These are phyloP conservation scores for Brachyalestes nurse DNA, from an alignment of 2,797 vertebrate genomes.

Conservation along the genomic window DNA sequence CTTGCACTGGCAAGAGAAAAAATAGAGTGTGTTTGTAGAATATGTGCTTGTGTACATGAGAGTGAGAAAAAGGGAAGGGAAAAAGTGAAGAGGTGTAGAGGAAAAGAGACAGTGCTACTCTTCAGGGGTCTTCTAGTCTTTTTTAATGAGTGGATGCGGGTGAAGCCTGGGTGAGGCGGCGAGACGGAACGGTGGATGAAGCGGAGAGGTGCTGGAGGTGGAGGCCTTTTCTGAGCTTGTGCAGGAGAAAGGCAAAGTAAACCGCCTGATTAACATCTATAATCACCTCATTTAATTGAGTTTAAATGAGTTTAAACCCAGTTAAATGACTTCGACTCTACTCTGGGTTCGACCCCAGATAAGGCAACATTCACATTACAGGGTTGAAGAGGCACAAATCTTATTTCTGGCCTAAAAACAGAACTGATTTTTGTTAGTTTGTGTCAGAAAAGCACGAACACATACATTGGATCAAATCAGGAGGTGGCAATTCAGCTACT, in stretches of 20 bases:
- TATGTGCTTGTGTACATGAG: constrained; percentile 6
- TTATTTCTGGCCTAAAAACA: background rate
- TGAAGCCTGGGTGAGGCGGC: constrained; percentile 55
- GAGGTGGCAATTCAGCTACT: too few species aligned
- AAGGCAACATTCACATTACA: background rate
- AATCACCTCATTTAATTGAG: background rate
- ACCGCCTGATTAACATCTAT: constrained; percentile 35
- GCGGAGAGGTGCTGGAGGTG: background rate
- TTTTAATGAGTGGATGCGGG: background rate
- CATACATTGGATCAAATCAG: too few species aligned
- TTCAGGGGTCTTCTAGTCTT: background rate
- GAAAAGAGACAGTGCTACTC: constrained; percentile 20
- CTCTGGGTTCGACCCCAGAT: background rate
- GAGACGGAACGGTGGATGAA: background rate
- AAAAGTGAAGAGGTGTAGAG: constrained; percentile 39
- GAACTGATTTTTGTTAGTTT: too few species aligned
- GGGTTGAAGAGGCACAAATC: background rate
- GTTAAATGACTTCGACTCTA: background rate
- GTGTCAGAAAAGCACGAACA: too few species aligned
- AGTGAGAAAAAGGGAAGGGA: constrained; percentile 45
- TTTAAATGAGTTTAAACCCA: too few species aligned
- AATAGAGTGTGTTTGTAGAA: constrained; percentile 8
- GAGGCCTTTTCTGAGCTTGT: background rate
- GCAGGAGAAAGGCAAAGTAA: background rate
- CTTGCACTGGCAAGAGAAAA: constrained; percentile 7